Evolutionary conservation across 2,888 invertebrate species (phyloP).

Genomic region (Ganaspis brasiliensis): DNA sequence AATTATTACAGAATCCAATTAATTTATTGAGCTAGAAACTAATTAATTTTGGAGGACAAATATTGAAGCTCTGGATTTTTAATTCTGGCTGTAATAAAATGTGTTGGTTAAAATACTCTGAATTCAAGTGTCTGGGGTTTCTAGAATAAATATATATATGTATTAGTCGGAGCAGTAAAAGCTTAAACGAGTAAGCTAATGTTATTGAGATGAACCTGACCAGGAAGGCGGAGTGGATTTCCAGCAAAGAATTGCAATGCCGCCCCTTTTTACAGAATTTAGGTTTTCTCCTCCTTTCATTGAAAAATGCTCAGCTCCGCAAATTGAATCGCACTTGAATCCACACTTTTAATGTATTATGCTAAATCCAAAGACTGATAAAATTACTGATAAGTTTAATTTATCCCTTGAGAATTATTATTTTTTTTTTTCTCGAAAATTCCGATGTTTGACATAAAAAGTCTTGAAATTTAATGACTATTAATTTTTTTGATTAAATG

Average conservation of each 20-base stretch:
- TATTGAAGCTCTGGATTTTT: no score
- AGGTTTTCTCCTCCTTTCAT: constrained; percentile 59
- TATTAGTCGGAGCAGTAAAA: constrained; percentile 69
- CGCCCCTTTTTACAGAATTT: constrained; percentile 72
- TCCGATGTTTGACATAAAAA: no score
- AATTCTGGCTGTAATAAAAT: background rate
- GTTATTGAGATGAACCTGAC: constrained; percentile 77
- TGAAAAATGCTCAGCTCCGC: constrained; percentile 61
- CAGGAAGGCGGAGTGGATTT: constrained; percentile 70
- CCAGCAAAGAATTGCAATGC: constrained; percentile 70
- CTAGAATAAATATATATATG: constrained; percentile 4
- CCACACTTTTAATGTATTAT: constrained; percentile 68
- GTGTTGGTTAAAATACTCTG: background rate
- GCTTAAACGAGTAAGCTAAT: constrained; percentile 76
- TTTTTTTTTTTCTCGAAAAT: no score
- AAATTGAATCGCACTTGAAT: constrained; percentile 70
- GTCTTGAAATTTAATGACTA: no score
- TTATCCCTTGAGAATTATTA: background rate
- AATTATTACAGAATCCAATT: no score
- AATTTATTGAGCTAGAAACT: no score
- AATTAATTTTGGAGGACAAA: no score
- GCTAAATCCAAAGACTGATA: constrained; percentile 67
- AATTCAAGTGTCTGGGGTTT: background rate
- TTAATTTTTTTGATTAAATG: no score
- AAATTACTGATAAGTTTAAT: constrained; percentile 58